These are phyloP conservation scores for Aldabrachelys gigantea DNA, from an alignment of 2,113 vertebrate genomes.

Conservation along the genomic window DNA sequence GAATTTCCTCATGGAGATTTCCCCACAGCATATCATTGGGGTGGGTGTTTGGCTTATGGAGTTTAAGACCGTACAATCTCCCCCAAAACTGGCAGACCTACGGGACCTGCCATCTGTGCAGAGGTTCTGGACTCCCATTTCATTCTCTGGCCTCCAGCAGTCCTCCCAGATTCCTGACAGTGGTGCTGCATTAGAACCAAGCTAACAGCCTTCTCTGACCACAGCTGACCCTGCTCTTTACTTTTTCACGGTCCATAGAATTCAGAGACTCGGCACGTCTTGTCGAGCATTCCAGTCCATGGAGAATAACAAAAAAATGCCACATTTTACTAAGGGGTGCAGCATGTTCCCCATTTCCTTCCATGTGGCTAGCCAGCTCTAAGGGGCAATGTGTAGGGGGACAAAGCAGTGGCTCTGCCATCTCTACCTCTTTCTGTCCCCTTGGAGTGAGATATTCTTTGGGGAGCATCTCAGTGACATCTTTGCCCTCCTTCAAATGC, in stretches of 20 bases:
- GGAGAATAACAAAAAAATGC: too few species aligned
- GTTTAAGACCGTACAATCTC: neutral
- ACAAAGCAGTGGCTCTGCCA: too few species aligned
- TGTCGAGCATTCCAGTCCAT: too few species aligned
- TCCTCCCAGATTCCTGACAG: too few species aligned
- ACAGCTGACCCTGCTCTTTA: neutral
- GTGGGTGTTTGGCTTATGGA: neutral
- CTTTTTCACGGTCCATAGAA: too few species aligned
- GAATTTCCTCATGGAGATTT: neutral
- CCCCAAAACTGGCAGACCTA: neutral
- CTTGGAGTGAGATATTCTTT: neutral
- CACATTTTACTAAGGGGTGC: too few species aligned
- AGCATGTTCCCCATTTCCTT: too few species aligned
- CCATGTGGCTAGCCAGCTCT: too few species aligned
- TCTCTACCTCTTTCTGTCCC: too few species aligned
- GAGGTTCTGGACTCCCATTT: neutral
- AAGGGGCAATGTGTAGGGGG: too few species aligned
- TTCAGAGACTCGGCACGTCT: too few species aligned
- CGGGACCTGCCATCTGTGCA: neutral
- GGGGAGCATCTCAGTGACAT: neutral
- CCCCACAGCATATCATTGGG: neutral
- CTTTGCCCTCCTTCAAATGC: neutral
- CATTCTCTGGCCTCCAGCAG: too few species aligned
- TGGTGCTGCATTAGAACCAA: neutral
- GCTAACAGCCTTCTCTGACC: neutral